Conservation (phyloP, 2,888 invertebrate genomes). For the Danaus chrysippus region DNA sequence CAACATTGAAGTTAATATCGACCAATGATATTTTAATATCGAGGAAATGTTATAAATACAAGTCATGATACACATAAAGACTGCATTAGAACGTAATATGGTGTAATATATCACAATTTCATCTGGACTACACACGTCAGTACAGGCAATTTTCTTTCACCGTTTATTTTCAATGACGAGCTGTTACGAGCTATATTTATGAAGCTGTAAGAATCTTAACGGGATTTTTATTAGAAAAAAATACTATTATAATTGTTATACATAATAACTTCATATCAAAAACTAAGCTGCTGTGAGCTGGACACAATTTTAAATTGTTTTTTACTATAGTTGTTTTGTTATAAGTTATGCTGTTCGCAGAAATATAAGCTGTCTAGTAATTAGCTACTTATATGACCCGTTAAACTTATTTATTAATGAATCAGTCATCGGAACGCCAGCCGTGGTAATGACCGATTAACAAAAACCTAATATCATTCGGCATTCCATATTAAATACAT, state of each 20-base stretch:
- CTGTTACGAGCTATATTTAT: conserved; percentile 16
- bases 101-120: conserved; percentile 24
- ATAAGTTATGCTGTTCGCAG: no score
- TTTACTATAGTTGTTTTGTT: no score
- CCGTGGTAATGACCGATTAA: not conserved
- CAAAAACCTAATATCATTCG: not conserved
- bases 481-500: not conserved
- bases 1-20: no score
- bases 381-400: no score
- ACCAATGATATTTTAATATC: no score
- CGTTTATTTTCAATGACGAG: conserved; percentile 48
- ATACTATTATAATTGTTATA: conserved; percentile 5
- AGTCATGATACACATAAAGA: conserved; percentile 4
- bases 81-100: conserved; percentile 6
- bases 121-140: conserved; percentile 28
- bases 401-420: no score
- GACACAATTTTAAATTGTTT: no score
- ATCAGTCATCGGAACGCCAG: no score
- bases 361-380: no score
- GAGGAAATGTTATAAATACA: conserved; percentile 3
- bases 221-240: conserved; percentile 8
- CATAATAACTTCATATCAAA: no score
- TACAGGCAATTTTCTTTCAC: conserved; percentile 47
- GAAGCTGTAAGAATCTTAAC: conserved; percentile 12
- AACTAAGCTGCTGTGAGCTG: no score